Percentiles rank a stretch among this genome's conserved stretches.
These are phyloP conservation scores for Nudaria mundana DNA, from an alignment of 2,888 invertebrate genomes.

Conservation along the genomic window DNA sequence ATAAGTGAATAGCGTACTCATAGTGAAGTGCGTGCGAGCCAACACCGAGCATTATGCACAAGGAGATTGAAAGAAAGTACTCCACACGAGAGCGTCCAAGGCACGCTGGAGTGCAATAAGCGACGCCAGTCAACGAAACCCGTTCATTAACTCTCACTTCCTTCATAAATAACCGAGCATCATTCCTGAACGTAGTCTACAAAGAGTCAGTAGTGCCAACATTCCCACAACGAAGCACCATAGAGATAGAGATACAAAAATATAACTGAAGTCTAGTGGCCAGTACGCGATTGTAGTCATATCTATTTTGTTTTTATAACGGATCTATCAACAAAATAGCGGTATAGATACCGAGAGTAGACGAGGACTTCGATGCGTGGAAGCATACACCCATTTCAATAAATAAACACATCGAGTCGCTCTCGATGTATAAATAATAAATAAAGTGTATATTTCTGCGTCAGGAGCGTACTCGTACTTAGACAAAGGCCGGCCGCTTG, in stretches of 20 bases:
- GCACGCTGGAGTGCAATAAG: slow-evolving; percentile 70
- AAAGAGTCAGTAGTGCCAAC: slow-evolving; percentile 43
- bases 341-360: slow-evolving; percentile 46
- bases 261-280: slow-evolving; percentile 51
- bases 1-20: slow-evolving; percentile 68
- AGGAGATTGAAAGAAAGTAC: slow-evolving; percentile 76
- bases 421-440: slow-evolving; percentile 78
- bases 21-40: slow-evolving; percentile 66
- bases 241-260: slow-evolving; percentile 54
- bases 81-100: slow-evolving; percentile 74
- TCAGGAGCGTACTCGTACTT: slow-evolving; percentile 62
- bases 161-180: slow-evolving; percentile 58
- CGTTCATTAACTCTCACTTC: slow-evolving; percentile 73
- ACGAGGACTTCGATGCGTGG: slow-evolving; percentile 45
- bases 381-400: slow-evolving; percentile 73
- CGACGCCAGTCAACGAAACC: slow-evolving; percentile 65
- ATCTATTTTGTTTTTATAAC: slow-evolving; percentile 56
- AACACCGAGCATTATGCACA: slow-evolving; percentile 74
- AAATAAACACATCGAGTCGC: slow-evolving; percentile 71
- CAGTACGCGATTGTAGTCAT: slow-evolving; percentile 47
- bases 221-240: slow-evolving; percentile 44
- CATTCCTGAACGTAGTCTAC: slow-evolving; percentile 48
- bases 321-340: slow-evolving; percentile 58
- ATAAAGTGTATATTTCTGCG: slow-evolving; percentile 73
- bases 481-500: slow-evolving; percentile 67